Conservation (phyloP, 2,888 invertebrate species). For the Meteorus cinctellus region DNA sequence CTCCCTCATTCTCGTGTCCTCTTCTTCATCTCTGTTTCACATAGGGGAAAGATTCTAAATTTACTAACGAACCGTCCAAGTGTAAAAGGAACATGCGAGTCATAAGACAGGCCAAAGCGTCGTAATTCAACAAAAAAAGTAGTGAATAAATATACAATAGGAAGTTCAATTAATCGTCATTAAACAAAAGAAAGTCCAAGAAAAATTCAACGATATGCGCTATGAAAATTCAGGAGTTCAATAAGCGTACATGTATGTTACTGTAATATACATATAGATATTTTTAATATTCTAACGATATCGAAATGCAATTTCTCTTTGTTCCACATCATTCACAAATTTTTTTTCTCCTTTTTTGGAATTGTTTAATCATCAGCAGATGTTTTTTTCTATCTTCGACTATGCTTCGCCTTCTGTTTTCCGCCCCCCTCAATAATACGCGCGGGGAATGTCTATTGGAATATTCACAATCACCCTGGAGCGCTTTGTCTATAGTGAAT, state of each 20-base stretch:
- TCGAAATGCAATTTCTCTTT: background rate
- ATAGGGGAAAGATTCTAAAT: slow-evolving; percentile 17
- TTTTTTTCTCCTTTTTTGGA: background rate
- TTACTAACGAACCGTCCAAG: background rate
- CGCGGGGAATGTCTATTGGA: slow-evolving; percentile 16
- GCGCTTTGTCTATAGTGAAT: slow-evolving; percentile 19
- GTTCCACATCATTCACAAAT: background rate
- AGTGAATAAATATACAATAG: background rate
- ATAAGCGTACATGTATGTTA: too few species aligned
- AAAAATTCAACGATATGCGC: too few species aligned
- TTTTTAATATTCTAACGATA: background rate
- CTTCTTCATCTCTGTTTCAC: background rate
- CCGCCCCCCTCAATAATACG: slow-evolving; percentile 22
- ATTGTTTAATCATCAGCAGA: slow-evolving; percentile 6
- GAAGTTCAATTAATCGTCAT: background rate
- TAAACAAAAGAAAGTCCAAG: background rate
- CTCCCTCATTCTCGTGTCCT: background rate
- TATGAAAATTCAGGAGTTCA: too few species aligned
- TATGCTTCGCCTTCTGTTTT: too few species aligned
- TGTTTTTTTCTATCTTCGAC: background rate
- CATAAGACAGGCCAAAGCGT: background rate
- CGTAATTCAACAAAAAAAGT: background rate
- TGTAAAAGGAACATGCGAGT: background rate
- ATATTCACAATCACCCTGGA: background rate
- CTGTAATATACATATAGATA: background rate